Evolutionary conservation across 2,888 invertebrate genomes (phyloP).

Genomic region (Parascotia fuliginaria): DNA sequence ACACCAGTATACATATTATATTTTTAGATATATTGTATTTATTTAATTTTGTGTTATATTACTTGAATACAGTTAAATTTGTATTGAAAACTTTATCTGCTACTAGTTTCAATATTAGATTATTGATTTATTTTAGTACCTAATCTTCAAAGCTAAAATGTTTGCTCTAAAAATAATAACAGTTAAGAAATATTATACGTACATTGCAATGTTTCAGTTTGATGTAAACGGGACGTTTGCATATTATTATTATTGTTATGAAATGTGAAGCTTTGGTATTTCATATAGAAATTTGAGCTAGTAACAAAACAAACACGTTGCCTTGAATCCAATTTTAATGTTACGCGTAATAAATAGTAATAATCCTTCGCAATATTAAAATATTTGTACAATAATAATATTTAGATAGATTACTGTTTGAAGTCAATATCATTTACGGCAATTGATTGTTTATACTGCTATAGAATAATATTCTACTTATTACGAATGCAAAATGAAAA

Average conservation of each 20-base stretch:
- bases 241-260: conserved; percentile 49
- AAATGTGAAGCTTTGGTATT: conserved; percentile 57
- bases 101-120: conserved; percentile 20
- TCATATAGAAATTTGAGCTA: conserved; percentile 60
- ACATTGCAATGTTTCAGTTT: conserved; percentile 46
- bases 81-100: conserved; percentile 16
- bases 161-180: conserved; percentile 41
- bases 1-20: conserved; percentile 9
- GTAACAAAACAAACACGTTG: conserved; percentile 74
- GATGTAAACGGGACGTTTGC: conserved; percentile 46
- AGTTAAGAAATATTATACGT: conserved; percentile 39
- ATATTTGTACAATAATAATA: conserved; percentile 57
- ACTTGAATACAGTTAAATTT: conserved; percentile 11
- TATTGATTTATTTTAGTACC: conserved; percentile 28
- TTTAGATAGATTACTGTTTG: conserved; percentile 61
- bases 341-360: conserved; percentile 49
- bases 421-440: conserved; percentile 65
- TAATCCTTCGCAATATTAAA: conserved; percentile 64
- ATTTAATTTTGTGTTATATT: conserved; percentile 2
- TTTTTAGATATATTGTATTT: conserved; percentile 25
- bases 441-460: conserved; percentile 62
- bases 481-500: conserved; percentile 60
- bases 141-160: conserved; percentile 40
- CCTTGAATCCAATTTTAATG: conserved; percentile 73
- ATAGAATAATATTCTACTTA: conserved; percentile 57